These are phyloP conservation scores for Steinernema hermaphroditum DNA, from an alignment of 2,888 invertebrate genomes.

Conservation along the genomic window DNA sequence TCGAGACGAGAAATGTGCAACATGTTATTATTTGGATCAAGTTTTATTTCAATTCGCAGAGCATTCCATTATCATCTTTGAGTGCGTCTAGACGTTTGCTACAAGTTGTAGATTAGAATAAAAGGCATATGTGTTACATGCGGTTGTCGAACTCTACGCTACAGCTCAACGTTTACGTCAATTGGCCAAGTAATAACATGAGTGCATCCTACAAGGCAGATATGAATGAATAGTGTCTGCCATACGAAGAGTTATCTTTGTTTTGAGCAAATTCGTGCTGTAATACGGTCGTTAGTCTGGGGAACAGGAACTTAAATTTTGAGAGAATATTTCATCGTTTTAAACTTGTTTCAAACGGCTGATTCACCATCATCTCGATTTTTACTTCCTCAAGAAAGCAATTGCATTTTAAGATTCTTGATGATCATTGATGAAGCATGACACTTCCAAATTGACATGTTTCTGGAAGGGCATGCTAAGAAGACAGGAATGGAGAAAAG, in stretches of 20 bases:
- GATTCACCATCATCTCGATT: no score
- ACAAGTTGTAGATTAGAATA: not conserved
- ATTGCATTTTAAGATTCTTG: not conserved
- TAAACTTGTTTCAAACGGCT: no score
- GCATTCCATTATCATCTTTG: not conserved
- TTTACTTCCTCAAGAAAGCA: not conserved
- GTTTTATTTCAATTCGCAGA: not conserved
- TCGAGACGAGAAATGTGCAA: not conserved
- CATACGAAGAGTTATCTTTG: no score
- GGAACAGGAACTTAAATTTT: no score
- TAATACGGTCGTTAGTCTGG: not conserved
- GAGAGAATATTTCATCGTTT: no score
- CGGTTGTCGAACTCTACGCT: not conserved
- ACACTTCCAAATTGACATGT: not conserved
- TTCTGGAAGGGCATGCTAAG: not conserved
- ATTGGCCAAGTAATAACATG: not conserved
- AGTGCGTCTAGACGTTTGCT: conserved; percentile 12
- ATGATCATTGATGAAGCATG: not conserved
- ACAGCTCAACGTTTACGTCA: not conserved
- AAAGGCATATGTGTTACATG: not conserved
- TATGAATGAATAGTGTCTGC: no score
- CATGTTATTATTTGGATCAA: not conserved
- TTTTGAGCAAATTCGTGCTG: no score
- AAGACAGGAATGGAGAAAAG: not conserved
- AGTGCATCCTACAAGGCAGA: no score